phyloP scores from a whole-genome alignment of 2,888 invertebrate species.

The Orthosia cruda region DNA sequence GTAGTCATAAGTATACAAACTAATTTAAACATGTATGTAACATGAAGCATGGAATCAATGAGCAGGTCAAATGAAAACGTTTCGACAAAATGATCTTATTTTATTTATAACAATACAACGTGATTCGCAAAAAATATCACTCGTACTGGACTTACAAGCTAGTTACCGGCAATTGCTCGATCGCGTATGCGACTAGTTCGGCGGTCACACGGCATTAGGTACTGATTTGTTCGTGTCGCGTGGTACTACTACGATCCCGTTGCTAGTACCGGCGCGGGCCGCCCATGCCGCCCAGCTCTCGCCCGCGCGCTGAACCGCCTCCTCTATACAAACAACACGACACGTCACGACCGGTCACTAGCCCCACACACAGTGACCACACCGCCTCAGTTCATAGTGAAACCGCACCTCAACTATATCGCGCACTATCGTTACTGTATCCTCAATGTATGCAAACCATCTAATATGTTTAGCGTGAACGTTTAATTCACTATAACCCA shows the following conservation, averaged over 20 bases:
- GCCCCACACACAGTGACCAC: constrained; percentile 52
- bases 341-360: constrained; percentile 60
- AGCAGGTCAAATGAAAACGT: constrained; percentile 81
- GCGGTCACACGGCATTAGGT: constrained; percentile 58
- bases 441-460: constrained; percentile 34
- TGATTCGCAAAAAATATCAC: constrained; percentile 79
- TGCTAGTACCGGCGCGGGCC: constrained; percentile 88
- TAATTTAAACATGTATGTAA: constrained; percentile 61
- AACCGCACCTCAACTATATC: constrained; percentile 47
- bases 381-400: constrained; percentile 75
- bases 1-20: constrained; percentile 69
- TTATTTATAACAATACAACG: constrained; percentile 80
- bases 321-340: constrained; percentile 79
- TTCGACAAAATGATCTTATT: constrained; percentile 73
- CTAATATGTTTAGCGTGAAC: constrained; percentile 12
- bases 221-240: constrained; percentile 67
- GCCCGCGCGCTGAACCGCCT: constrained; percentile 85
- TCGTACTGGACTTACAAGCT: constrained; percentile 71
- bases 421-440: constrained; percentile 34
- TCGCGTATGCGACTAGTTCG: constrained; percentile 44
- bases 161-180: constrained; percentile 36
- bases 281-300: constrained; percentile 81
- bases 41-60: constrained; percentile 61
- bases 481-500: constrained; percentile 75
- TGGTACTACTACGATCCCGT: constrained; percentile 54